Evolutionary conservation across 1,140 invertebrate species (phyloP).

Genomic region (Lethocerus indicus): DNA sequence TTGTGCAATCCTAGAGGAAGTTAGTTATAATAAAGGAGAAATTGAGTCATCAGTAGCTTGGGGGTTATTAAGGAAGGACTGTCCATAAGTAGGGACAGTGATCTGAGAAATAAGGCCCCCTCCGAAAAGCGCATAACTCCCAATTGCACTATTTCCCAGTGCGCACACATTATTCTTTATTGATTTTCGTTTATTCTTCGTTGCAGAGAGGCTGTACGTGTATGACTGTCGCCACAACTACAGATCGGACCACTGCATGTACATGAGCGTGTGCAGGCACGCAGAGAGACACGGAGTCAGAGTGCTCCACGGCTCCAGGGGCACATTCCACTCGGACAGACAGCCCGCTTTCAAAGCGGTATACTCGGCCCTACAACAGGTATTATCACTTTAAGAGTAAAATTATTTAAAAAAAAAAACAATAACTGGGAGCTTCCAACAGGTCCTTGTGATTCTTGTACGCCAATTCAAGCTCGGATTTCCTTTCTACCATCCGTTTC

Average conservation of each 20-base stretch:
- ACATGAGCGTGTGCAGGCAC: conserved; percentile 63
- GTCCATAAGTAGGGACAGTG: no score
- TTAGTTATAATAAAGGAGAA: no score
- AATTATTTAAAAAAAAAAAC: not conserved
- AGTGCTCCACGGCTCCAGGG: conserved; percentile 76
- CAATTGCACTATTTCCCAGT: no score
- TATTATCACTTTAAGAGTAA: conserved; percentile 18
- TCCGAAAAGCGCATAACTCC: no score
- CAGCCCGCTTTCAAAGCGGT: conserved; percentile 72
- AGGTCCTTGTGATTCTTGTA: not conserved
- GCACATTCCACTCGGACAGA: conserved; percentile 69
- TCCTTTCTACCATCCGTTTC: not conserved
- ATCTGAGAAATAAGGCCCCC: no score
- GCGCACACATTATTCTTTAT: no score
- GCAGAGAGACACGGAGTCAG: conserved; percentile 59
- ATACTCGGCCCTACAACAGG: conserved; percentile 50
- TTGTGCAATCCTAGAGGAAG: no score
- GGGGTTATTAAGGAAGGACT: no score
- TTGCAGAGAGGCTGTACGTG: conserved; percentile 56
- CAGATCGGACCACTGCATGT: conserved; percentile 89
- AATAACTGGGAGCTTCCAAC: not conserved
- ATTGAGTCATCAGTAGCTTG: no score
- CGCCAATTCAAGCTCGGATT: no score
- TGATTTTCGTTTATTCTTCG: no score
- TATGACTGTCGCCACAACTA: conserved; percentile 83